Percentiles rank a stretch among this genome's conserved stretches.
Evolutionary conservation across 2,797 vertebrate genomes (phyloP).

Genomic region (Smutsia gigantea): DNA sequence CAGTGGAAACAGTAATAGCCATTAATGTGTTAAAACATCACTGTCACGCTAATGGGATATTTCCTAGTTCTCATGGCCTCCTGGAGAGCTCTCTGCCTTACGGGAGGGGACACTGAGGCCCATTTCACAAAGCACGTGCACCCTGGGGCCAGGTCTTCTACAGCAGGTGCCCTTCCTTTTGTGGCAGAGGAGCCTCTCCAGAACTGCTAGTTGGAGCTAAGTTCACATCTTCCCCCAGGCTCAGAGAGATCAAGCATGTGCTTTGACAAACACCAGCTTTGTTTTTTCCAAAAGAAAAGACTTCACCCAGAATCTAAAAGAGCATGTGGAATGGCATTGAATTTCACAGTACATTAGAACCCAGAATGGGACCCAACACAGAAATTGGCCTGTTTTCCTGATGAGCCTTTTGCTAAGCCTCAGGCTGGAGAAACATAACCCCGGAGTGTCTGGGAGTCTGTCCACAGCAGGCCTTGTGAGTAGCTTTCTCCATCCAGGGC

Average conservation of each 20-base stretch:
- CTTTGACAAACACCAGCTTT: background rate
- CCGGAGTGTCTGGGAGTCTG: background rate
- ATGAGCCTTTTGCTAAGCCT: background rate
- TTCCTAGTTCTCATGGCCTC: background rate
- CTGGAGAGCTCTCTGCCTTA: background rate
- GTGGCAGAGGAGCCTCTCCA: background rate
- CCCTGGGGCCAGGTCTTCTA: background rate
- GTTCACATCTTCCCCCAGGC: background rate
- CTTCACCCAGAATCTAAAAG: constrained; percentile 15
- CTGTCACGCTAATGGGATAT: background rate
- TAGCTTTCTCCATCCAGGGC: background rate
- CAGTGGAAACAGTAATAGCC: background rate
- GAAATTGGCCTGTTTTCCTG: background rate
- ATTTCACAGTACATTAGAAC: constrained; percentile 44
- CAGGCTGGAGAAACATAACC: background rate
- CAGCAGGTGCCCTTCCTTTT: background rate
- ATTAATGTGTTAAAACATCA: background rate
- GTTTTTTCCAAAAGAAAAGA: constrained; percentile 21
- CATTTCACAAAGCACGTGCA: background rate
- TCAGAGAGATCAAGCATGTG: background rate
- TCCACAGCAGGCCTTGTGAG: background rate
- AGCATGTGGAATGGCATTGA: background rate
- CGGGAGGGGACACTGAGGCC: background rate
- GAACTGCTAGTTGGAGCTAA: background rate
- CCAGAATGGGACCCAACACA: constrained; percentile 1